Evolutionary conservation across 2,113 vertebrate species (phyloP), one percentile per base, ranked within the genome.

Genomic region (Mionectes macconnelli): DNA sequence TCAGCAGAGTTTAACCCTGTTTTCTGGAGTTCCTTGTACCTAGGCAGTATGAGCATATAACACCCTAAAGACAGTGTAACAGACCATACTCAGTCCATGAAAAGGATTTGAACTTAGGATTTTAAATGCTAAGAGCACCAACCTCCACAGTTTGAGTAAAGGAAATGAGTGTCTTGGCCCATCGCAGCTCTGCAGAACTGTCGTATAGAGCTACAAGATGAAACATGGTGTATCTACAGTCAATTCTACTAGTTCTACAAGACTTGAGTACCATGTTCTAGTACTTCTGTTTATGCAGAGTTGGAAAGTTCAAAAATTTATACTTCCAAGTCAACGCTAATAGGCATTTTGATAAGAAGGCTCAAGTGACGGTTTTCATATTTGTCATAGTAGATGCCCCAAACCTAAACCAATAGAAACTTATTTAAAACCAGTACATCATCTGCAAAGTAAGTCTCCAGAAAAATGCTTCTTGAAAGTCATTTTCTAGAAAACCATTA

Each of bases 1-100:
- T 73, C 8, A 62, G 15, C 23, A 62, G 37, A 69, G 17, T 59
- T 93, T 78, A 93, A 72, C 8, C 22, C 24, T 3, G 0, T 72
- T 90, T 84, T 14, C 15, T 47, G 30, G 7, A 12, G 4, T 47
- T 81, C 31, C 27, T 39, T 3, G 0, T 28, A 47, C 14, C n/a
- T 47, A 25, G 33, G 5, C 21, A 31, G 8, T 21, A 42, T 20
- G 56, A 64, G 27, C 23, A 75, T 25, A 14, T 14, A 53, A 27
- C 3, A 20, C 33, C 24, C 14, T 27, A 59, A 66, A 56, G 17
- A 40, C 19, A 31, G 10, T 2, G 2, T 23, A 68, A 76, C 6
- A 66, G 28, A 42, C 33, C 8, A 5, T 35, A 27, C 3, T 49
- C 22, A 22, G 56, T 37, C 44, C 62, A 52, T 0, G 0, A 67